Evolutionary conservation across 2,113 vertebrate genomes (phyloP).

Genomic region (Mellivora capensis): DNA sequence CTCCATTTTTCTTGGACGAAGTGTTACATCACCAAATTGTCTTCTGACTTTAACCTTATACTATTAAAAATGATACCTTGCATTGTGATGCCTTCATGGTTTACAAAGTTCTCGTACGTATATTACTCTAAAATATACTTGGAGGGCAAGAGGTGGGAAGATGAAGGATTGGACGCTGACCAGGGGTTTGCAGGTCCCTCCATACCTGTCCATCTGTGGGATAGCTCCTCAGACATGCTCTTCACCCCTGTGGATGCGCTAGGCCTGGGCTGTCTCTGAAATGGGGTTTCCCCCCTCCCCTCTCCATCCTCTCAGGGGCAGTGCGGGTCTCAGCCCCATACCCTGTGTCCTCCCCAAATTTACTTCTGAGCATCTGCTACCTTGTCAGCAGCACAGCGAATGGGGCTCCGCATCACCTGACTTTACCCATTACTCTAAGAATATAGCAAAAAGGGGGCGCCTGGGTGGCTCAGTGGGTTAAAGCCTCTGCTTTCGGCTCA

Average conservation of each 20-base stretch:
- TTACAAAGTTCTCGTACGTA: background rate
- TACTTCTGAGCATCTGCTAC: background rate
- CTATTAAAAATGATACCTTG: background rate
- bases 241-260: background rate
- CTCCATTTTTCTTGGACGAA: background rate
- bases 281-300: background rate
- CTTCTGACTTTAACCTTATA: background rate
- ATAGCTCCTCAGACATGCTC: rapidly evolving
- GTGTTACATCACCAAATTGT: background rate
- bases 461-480: no score
- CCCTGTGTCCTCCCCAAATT: background rate
- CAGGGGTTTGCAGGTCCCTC: background rate
- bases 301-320: no score
- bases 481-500: no score
- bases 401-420: background rate
- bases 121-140: background rate
- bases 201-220: rapidly evolving
- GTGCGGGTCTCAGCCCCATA: background rate
- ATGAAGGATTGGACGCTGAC: background rate
- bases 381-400: background rate
- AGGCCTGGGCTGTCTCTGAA: background rate
- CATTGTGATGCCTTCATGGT: background rate
- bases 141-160: background rate
- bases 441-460: background rate
- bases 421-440: background rate